phyloP scores from a whole-genome alignment of 2,113 vertebrate species.

The cat (Felis catus) region DNA sequence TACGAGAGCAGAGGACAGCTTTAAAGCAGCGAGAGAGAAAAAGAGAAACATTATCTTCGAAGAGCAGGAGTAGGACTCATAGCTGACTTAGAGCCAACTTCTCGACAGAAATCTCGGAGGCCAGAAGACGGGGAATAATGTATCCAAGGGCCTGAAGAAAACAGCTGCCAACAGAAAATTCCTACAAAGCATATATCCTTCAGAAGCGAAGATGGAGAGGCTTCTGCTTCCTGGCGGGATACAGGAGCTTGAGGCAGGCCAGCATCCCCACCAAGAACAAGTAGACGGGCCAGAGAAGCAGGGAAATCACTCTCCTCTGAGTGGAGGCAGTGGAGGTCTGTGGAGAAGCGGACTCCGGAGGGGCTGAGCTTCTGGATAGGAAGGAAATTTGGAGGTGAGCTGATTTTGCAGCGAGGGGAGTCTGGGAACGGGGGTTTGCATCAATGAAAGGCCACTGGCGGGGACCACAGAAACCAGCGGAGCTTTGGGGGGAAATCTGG shows the following conservation, averaged over 20 bases:
- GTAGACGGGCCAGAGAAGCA: background rate
- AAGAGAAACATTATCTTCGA: slow-evolving; percentile 43
- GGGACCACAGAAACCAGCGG: background rate
- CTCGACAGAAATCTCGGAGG: slow-evolving; percentile 26
- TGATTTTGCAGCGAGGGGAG: background rate
- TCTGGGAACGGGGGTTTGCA: background rate
- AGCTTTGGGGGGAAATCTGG: background rate
- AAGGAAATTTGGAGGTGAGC: background rate
- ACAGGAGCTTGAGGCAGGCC: slow-evolving; percentile 33
- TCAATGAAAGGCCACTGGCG: background rate
- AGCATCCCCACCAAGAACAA: slow-evolving; percentile 51
- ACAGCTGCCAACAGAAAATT: slow-evolving; percentile 49
- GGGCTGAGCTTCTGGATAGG: background rate
- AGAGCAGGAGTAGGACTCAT: slow-evolving; percentile 19
- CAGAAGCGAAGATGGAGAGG: slow-evolving; percentile 42
- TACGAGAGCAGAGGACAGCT: slow-evolving; percentile 34
- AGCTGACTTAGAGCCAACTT: slow-evolving; percentile 39
- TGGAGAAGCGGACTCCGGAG: background rate
- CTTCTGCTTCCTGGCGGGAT: slow-evolving; percentile 44
- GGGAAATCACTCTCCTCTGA: slow-evolving; percentile 3
- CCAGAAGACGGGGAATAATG: slow-evolving; percentile 36
- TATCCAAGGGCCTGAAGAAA: slow-evolving; percentile 45
- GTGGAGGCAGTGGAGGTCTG: background rate
- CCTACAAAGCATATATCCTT: slow-evolving; percentile 19
- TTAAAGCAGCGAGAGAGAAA: slow-evolving; percentile 18